phyloP scores from a whole-genome alignment of 2,797 vertebrate genomes.

The Gila robusta region DNA sequence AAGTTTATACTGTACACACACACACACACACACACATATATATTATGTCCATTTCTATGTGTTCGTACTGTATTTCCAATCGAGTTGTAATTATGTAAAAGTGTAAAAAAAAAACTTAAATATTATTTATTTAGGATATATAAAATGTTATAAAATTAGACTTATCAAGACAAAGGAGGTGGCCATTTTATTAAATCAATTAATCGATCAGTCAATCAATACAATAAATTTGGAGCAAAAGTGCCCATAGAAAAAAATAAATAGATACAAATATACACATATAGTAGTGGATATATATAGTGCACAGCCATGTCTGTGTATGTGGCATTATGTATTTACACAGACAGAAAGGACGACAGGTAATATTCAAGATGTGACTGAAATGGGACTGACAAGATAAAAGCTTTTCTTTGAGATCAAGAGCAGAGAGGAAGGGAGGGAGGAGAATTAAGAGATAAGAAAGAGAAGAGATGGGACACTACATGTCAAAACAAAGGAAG shows the following conservation, averaged over 20 bases:
- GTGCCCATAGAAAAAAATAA: background rate
- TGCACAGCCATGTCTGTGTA: conserved; percentile 8
- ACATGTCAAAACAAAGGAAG: conserved; percentile 63
- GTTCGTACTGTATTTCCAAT: too few species aligned
- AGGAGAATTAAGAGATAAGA: conserved; percentile 67
- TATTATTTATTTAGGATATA: background rate
- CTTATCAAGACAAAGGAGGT: background rate
- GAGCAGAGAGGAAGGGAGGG: conserved; percentile 64
- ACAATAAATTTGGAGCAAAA: background rate
- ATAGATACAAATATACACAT: background rate
- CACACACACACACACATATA: too few species aligned
- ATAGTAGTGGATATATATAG: background rate
- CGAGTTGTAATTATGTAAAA: too few species aligned
- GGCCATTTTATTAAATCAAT: background rate
- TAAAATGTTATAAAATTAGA: background rate
- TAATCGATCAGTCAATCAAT: too few species aligned
- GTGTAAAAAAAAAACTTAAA: too few species aligned
- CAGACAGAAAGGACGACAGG: conserved; percentile 55
- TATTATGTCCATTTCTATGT: too few species aligned
- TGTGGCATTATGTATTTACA: conserved; percentile 47
- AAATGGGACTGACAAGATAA: conserved; percentile 72
- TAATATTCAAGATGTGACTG: conserved; percentile 61
- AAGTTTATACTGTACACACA: too few species aligned
- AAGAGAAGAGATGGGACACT: conserved; percentile 66
- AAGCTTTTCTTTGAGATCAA: conserved; percentile 69